phyloP scores from a whole-genome alignment of 2,797 vertebrate species.

The Phoxinus dragarum region DNA sequence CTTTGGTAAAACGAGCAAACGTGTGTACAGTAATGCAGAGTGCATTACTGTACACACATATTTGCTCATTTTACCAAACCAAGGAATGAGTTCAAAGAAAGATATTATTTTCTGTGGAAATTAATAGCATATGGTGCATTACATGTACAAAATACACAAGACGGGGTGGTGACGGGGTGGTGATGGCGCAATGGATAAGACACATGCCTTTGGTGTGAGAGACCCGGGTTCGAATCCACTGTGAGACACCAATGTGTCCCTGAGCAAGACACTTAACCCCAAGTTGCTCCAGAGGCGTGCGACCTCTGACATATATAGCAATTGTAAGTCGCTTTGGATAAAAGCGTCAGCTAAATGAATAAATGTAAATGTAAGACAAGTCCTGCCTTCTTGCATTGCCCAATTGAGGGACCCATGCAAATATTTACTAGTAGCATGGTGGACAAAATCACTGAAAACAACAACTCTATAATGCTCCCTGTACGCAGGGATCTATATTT shows the following conservation, averaged over 20 bases:
- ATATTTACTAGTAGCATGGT: not conserved
- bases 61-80: not conserved
- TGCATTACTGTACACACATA: not conserved
- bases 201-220: no score
- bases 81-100: not conserved
- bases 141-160: not conserved
- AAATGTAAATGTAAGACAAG: no score
- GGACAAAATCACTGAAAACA: not conserved
- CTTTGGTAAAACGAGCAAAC: not conserved
- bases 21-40: no score
- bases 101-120: not conserved
- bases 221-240: no score
- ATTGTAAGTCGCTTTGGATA: no score
- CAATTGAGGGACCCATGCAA: constrained; percentile 2
- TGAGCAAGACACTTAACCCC: no score
- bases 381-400: not conserved
- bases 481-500: constrained; percentile 1
- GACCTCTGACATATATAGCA: no score
- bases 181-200: no score
- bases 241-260: no score
- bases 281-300: no score
- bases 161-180: no score
- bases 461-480: not conserved
- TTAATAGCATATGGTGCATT: not conserved
- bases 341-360: no score